Conservation (phyloP, 2,113 vertebrate genomes). For the Pomatorhinus ruficollis region DNA sequence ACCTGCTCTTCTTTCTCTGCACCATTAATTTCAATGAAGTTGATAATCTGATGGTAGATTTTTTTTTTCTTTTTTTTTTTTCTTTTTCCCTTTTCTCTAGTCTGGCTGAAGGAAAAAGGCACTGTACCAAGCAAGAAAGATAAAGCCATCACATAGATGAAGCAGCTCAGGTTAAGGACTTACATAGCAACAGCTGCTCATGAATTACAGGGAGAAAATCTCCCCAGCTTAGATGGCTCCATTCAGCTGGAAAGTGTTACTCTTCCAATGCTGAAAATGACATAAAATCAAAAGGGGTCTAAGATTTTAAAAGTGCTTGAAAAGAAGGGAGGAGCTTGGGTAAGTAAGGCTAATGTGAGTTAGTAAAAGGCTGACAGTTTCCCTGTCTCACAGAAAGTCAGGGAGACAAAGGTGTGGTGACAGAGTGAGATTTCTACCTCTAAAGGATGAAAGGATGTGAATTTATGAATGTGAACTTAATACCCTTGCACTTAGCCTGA, state of each 20-base stretch:
- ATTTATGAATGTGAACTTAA: conserved; percentile 32
- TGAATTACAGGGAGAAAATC: conserved; percentile 34
- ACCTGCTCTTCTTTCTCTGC: not conserved
- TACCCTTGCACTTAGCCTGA: not conserved
- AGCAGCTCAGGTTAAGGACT: not conserved
- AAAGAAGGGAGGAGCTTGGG: not conserved
- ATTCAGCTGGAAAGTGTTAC: conserved; percentile 2
- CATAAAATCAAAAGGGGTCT: not conserved
- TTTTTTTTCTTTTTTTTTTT: no score
- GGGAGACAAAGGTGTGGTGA: not conserved
- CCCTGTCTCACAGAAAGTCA: not conserved
- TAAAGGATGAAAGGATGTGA: conserved; percentile 20
- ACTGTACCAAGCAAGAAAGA: not conserved
- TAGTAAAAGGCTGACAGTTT: not conserved
- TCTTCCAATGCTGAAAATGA: conserved; percentile 1
- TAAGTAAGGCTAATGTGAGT: conserved; percentile 9
- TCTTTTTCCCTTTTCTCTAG: not conserved
- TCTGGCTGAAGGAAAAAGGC: not conserved
- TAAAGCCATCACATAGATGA: not conserved
- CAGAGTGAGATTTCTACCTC: not conserved
- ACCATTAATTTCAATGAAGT: not conserved
- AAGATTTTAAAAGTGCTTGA: conserved; percentile 2
- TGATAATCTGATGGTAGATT: not conserved
- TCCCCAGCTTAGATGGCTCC: not conserved
- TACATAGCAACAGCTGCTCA: not conserved